Conservation (phyloP, 2,113 vertebrate genomes). For the Equus przewalskii region DNA sequence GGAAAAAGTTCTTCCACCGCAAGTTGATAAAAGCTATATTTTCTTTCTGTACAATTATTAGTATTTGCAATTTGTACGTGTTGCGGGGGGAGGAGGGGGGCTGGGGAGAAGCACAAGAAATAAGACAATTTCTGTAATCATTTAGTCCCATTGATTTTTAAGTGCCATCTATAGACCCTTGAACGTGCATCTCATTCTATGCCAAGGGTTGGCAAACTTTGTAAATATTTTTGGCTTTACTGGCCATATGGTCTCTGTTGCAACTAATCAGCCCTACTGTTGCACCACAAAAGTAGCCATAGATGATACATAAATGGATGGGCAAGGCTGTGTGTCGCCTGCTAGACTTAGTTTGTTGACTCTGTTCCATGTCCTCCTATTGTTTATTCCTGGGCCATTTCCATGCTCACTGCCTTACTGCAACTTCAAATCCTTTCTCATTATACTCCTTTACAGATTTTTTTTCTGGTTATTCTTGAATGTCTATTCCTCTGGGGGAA, state of each 20-base stretch:
- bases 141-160: not conserved
- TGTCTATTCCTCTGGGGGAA: not conserved
- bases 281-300: accelerated
- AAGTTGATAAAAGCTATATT: not conserved
- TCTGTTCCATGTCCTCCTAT: not conserved
- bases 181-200: not conserved
- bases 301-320: accelerated
- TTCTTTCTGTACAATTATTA: not conserved
- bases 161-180: not conserved
- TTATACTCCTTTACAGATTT: not conserved
- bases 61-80: not conserved
- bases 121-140: not conserved
- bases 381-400: not conserved
- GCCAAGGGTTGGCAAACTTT: not conserved
- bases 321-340: no score
- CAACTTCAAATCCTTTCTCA: not conserved
- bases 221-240: not conserved
- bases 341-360: no score
- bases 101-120: not conserved
- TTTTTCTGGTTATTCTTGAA: not conserved
- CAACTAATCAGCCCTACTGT: not conserved
- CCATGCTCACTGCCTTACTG: not conserved
- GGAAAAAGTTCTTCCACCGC: not conserved
- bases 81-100: not conserved
- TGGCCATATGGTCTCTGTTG: not conserved